Evolutionary conservation across 2,113 vertebrate genomes (phyloP).

Genomic region (Suricata suricatta): DNA sequence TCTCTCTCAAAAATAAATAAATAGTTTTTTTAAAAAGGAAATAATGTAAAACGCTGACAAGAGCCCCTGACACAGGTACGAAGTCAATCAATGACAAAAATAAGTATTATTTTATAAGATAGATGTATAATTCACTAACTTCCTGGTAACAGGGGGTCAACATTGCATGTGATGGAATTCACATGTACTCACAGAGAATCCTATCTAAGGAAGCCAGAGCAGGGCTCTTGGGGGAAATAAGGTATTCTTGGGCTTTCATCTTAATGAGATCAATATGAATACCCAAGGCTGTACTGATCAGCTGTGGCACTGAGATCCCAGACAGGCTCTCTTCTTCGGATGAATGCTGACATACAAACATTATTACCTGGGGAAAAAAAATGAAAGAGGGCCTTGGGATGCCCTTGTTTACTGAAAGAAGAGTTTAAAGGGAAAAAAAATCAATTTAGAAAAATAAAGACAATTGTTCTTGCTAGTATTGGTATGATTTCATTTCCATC

Average conservation of each 20-base stretch:
- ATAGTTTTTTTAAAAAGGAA: neutral
- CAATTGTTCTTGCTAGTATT: neutral
- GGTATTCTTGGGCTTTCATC: neutral
- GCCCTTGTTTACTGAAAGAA: neutral
- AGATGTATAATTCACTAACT: neutral
- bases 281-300: neutral
- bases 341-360: neutral
- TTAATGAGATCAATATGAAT: neutral
- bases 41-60: neutral
- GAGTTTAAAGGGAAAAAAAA: neutral
- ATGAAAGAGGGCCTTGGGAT: no score
- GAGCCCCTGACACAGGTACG: neutral
- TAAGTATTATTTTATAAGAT: neutral
- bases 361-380: neutral
- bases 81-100: neutral
- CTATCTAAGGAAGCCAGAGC: neutral
- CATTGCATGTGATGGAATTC: neutral
- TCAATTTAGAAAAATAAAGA: neutral
- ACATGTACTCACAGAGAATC: neutral
- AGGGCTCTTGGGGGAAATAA: neutral
- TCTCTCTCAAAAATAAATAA: no score
- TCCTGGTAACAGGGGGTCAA: neutral
- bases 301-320: neutral
- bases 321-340: neutral
- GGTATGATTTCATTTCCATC: neutral